Base-by-base conservation (phyloP, 2,797 vertebrate genomes). In the Orientallactaga sibirica region DNA sequence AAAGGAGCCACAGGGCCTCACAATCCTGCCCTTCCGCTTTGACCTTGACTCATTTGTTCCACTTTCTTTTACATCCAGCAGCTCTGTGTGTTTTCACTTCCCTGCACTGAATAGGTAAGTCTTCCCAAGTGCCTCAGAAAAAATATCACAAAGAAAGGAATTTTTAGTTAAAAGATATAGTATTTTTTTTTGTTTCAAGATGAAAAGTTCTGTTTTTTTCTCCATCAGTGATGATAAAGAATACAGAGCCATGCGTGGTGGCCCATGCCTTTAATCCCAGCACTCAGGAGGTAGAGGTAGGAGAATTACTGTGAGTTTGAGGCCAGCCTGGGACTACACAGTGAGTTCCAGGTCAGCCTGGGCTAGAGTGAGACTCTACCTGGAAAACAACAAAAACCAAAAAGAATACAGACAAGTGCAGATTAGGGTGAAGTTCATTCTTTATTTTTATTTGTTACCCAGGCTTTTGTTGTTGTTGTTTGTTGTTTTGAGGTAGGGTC, bases 11-110 rank as follows among this genome's bases (percentile, higher is more conserved):
- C 68, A 5, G n/a, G 85, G n/a, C 55, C 37, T 81, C 52, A 10
- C 58, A 70, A 76, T 20, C 7, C 14, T n/a, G 77, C 24, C 43
- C 25, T 92, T 92, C 5, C 27, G 43, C 67, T 82, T 75, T 0
- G 70, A 84, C 77, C 78, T 96, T 93, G 86, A 70, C 55, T 91
- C 67, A 52, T n/a, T 75, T 66, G 33, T 68, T 84, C 79, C 22
- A 15, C 19, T 74, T 74, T 67, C 43, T 86, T 89, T 62, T 75
- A 71, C 12, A 75, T 61, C 37, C 71, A 89, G 25, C 10, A 15
- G 67, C 27, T 52, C n/a, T 71, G 62, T 20, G 11, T 52, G 62
- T 61, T 70, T 77, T 73, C 55, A 66, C 16, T 62, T 83, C 16
- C 20, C 27, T 89, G 29, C 90, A 90, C 22, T 67, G 41, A 88